Base-by-base conservation (phyloP, 2,797 vertebrate genomes). In the Coluber constrictor region DNA sequence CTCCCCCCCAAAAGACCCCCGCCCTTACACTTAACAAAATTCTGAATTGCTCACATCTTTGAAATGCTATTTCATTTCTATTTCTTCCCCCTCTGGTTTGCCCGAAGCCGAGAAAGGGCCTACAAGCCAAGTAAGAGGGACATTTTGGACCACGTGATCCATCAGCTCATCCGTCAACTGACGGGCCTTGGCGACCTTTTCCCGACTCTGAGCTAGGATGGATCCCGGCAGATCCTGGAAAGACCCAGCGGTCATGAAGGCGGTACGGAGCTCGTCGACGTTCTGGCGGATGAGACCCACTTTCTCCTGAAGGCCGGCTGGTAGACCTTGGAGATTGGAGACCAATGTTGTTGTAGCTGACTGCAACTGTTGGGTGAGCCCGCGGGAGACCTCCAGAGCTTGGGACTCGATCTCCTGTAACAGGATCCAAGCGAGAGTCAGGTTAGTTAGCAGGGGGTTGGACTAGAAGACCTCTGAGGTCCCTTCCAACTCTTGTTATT, bases 121-220 rank as follows among this genome's bases (percentile, higher is more conserved):
- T 94, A 99, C 99, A 15, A 99, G 96, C 99, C 99, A 99, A 88
- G 97, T 99, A 79, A 99, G 96, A 0, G 99, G 98, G 0, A 97
- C 97, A 96, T 98, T 99, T 95, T 98, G 97, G 2, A 98, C 96
- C 23, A 99, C 97, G 0, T 98, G 98, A 6, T 98, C 98, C 95
- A 99, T 97, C 88, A 98, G 97, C 61, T 98, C 98, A 2, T 99
- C 99, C 91, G 99, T 95, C 92, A 99, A 98, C 93, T 98, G 96
- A 0, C 96, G 94, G 88, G 97, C 97, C 29, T 61, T 92, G 91
- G 95, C 12, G 11, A 98, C 97, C 0, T 96, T 98, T 87, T 97
- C 95, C 0, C 98, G 98, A 93, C 98, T 99, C 91, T 96, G 98
- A 51, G 97, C 96, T 95, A 99, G 96, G 92, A 98, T 92, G 1